Base-by-base conservation (phyloP, 2,888 invertebrate genomes). In the Ametastegia equiseti region DNA sequence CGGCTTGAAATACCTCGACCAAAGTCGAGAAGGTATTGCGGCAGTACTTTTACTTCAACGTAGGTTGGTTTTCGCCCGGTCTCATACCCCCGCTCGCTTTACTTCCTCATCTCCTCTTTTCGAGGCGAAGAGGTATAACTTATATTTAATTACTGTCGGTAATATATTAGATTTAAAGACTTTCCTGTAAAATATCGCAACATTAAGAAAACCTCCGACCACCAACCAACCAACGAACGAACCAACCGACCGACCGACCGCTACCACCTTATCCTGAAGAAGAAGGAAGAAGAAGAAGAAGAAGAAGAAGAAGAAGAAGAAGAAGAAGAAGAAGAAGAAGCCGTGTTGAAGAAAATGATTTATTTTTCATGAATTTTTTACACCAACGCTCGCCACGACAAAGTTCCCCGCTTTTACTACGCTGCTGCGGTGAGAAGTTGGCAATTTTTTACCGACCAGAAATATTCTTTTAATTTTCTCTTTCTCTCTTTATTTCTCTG, bases 91-190 rank as follows among this genome's bases (percentile, higher is more conserved):
- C 23, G 6, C 23, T 45, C 45, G 19, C 27, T 19, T 45, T 23
- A n/a, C 65, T n/a, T 69, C 42, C 65, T 65, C n/a, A n/a, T 45
- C 45, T 71, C 15, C 42, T 42, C 45, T 71, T 42, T 27, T 81
- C 79, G 81, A 73, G 81, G 81, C 71, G 67, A 69, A 78, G 81
- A 83, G 82, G 85, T 87, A 85, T 88, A 90, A 89, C 88, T 89
- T 89, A 88, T 89, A 90, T 89, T 90, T 90, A 90, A 90, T 90
- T 90, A 90, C 88, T 86, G 88, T 85, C 86, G 86, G 88, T 90
- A 88, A 90, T 90, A 90, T 90, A 90, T 90, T 90, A 90, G 88
- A 90, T 90, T 90, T 89, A 89, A 90, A 89, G 89, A 90, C 88
- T 90, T 88, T 86, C 86, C 85, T 86, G 86, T 90, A 88, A 90